phyloP scores from a whole-genome alignment of 2,797 vertebrate species.

The Gambusia yucatana region DNA sequence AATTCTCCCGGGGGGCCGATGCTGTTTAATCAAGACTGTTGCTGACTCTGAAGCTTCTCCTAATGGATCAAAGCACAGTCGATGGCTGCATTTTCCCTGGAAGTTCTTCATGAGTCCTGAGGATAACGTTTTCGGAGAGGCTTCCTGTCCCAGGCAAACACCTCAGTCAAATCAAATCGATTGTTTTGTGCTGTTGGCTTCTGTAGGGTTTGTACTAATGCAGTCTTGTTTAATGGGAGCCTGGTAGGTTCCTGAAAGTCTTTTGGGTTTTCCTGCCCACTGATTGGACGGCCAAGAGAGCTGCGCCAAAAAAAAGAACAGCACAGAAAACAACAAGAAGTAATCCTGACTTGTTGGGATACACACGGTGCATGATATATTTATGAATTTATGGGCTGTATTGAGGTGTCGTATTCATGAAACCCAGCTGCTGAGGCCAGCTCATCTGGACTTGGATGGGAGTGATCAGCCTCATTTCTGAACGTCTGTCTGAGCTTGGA shows the following conservation, averaged over 20 bases:
- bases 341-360: neutral
- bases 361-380: conserved; percentile 2
- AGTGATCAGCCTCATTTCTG: conserved; percentile 48
- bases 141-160: conserved; percentile 5
- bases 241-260: conserved; percentile 23
- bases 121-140: conserved; percentile 13
- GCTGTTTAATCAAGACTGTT: conserved; percentile 39
- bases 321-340: neutral
- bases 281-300: neutral
- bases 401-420: conserved; percentile 24
- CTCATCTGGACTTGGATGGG: conserved; percentile 39
- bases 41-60: conserved; percentile 44
- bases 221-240: conserved; percentile 23
- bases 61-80: conserved; percentile 32
- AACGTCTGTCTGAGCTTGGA: conserved; percentile 37
- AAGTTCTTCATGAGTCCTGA: conserved; percentile 30
- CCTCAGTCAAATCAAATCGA: neutral
- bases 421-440: conserved; percentile 50
- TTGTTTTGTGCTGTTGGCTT: conserved; percentile 11
- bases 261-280: conserved; percentile 13
- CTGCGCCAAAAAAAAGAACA: neutral
- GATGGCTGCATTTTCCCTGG: conserved; percentile 30
- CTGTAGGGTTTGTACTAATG: conserved; percentile 4
- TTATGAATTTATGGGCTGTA: conserved; percentile 31
- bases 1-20: conserved; percentile 32